These are phyloP conservation scores for Melopsittacus undulatus DNA, from an alignment of 2,797 vertebrate species.

Conservation along the genomic window DNA sequence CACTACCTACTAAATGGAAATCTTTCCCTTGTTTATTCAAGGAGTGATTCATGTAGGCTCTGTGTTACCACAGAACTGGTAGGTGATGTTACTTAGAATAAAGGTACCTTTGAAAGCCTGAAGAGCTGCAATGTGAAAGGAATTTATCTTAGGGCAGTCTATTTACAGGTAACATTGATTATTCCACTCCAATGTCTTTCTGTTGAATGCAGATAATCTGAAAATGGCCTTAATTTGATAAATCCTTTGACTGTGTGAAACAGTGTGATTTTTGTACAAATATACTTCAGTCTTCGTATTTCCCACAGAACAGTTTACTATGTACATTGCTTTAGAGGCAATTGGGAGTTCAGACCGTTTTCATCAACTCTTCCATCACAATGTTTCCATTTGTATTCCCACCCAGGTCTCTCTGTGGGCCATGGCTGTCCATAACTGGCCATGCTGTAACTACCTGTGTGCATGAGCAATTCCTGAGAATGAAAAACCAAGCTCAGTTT, in stretches of 20 bases:
- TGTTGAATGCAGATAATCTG: background rate
- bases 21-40: background rate
- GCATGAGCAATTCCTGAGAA: background rate
- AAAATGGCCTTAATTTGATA: background rate
- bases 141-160: background rate
- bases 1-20: background rate
- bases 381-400: fast-evolving
- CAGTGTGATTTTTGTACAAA: background rate
- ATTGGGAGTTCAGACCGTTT: background rate
- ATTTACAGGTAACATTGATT: background rate
- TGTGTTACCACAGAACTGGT: background rate
- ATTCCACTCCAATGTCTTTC: background rate
- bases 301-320: background rate
- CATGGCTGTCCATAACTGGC: background rate
- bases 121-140: background rate
- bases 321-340: background rate
- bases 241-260: background rate
- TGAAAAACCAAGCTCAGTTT: background rate
- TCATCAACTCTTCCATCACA: background rate
- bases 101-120: background rate
- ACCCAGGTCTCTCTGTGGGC: no score
- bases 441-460: background rate
- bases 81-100: background rate
- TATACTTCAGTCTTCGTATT: background rate
- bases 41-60: background rate